Base-by-base conservation (phyloP, 2,113 vertebrate genomes). In the Lasiurus borealis region DNA sequence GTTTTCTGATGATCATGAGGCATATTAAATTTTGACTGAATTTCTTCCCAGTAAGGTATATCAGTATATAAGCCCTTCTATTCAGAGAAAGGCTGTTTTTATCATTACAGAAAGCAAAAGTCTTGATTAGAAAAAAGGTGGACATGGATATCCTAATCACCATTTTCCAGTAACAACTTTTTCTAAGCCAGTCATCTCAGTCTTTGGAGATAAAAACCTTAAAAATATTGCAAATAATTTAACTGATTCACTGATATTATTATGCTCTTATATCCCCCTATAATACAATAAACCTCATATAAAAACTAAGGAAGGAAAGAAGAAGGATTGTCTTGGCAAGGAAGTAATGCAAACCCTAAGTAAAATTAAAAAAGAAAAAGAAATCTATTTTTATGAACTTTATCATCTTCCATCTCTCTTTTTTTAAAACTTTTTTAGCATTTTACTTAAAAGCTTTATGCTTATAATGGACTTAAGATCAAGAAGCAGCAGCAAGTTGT, bases 1-100 rank as follows among this genome's bases (percentile, higher is more conserved):
- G 16, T 89, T 87, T 94, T 68, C 66, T 93, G n/a, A 84, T 87
- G 19, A 77, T 64, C 18, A 18, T 50, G 21, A 87, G 93, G 18
- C 44, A 95, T 83, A 85, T 82, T 48, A 78, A 91, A 94, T 86
- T 64, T 73, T n/a, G 23, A 36, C 23, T 57, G 31, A 72, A 6
- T 16, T 54, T 80, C 34, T 57, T 68, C 46, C 36, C 73, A 40
- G 10, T 94, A 80, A 82, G 11, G 21, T 25, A 48, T 54, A 4
- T 89, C 27, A 88, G 19, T 48, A 69, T 3, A 19, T 29, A 57
- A 78, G 2, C 6, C 6, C 18, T 77, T 82, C 73, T 50, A 62
- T 36, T 54, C 27, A 90, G 62, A 81, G 23, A 66, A 95, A 92
- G 25, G 4, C 3, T 89, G 66, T 23, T 64, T 9, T n/a, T 71